Percentiles rank a stretch among this genome's conserved stretches.
phyloP scores from a whole-genome alignment of 2,797 vertebrate species.

The Uromys caudimaculatus region DNA sequence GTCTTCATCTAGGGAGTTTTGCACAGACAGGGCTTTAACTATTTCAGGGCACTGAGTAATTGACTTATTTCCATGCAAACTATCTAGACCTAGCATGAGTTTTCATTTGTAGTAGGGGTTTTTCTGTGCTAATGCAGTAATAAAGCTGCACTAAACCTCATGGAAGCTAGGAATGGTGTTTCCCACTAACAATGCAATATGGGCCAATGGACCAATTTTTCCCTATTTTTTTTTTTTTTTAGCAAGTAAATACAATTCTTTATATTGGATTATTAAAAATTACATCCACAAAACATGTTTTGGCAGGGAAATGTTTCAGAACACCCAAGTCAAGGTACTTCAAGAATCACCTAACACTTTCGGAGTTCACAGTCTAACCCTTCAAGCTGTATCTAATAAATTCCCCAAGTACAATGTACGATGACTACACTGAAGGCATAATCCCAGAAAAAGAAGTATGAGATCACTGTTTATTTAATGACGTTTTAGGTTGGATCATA shows the following conservation, averaged over 20 bases:
- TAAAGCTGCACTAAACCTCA: not conserved
- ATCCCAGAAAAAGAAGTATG: not conserved
- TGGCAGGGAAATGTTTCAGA: not conserved
- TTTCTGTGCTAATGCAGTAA: not conserved
- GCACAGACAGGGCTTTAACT: not conserved
- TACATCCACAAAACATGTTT: slow-evolving; percentile 19
- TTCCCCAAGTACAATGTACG: not conserved
- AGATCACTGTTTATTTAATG: not conserved
- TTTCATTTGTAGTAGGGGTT: not conserved
- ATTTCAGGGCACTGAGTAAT: slow-evolving; percentile 27
- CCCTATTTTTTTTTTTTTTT: too few relatives aligned
- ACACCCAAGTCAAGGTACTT: not conserved
- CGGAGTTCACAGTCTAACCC: not conserved
- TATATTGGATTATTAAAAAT: not conserved
- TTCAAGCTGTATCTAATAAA: not conserved
- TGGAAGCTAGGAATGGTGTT: slow-evolving; percentile 11
- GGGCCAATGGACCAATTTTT: not conserved
- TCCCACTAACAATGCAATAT: slow-evolving; percentile 5
- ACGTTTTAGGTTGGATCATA: not conserved
- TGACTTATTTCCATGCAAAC: not conserved
- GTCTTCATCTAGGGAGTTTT: slow-evolving; percentile 8
- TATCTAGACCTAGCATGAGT: not conserved
- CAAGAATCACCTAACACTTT: not conserved
- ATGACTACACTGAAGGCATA: not conserved
- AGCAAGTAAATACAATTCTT: not conserved